Percentiles rank a stretch among this genome's conserved stretches.
These are phyloP conservation scores for Theristicus caerulescens DNA, from an alignment of 2,113 vertebrate genomes.

Conservation along the genomic window DNA sequence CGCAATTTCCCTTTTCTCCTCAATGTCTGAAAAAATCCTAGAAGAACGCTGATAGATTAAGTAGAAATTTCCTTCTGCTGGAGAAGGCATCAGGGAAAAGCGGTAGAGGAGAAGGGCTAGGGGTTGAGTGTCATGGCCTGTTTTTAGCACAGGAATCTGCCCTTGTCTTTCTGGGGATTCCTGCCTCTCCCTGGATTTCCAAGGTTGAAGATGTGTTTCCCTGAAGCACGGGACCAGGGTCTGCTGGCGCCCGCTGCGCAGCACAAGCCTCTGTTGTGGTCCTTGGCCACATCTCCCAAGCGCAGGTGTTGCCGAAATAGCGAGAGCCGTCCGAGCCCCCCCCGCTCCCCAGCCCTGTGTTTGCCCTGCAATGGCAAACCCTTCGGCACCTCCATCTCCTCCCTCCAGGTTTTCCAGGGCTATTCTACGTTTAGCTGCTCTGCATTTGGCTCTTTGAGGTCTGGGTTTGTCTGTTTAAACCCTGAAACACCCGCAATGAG, in stretches of 20 bases:
- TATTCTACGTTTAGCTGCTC: neutral
- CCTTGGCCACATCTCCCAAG: neutral
- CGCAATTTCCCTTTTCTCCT: neutral
- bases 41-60: neutral
- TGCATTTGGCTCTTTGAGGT: neutral
- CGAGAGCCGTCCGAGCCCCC: neutral
- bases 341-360: neutral
- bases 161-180: neutral
- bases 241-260: neutral
- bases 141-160: neutral
- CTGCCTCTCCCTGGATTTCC: neutral
- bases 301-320: neutral
- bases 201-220: neutral
- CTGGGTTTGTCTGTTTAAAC: neutral
- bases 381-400: neutral
- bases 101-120: rapidly evolving
- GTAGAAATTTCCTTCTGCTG: neutral
- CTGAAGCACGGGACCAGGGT: neutral
- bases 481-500: neutral
- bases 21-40: neutral
- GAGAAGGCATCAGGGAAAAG: neutral
- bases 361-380: neutral
- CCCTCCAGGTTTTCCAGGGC: neutral
- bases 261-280: neutral
- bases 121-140: neutral